phyloP scores from a whole-genome alignment of 2,797 vertebrate genomes.

The Etheostoma perlongum region DNA sequence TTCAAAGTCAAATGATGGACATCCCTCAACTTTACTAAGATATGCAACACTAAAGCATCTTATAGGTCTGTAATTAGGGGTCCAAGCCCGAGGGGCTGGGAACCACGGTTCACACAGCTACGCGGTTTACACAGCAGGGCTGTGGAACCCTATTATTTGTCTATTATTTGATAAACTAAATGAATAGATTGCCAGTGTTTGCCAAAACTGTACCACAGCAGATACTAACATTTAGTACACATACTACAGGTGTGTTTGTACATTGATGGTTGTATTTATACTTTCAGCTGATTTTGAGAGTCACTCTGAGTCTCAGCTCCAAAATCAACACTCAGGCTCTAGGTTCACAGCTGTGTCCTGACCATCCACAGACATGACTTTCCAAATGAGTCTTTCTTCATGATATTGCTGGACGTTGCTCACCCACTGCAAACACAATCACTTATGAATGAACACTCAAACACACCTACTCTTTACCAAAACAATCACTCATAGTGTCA shows the following conservation, averaged over 20 bases:
- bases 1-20: neutral
- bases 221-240: neutral
- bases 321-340: slow-evolving; percentile 36
- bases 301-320: slow-evolving; percentile 21
- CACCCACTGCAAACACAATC: neutral
- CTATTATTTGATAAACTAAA: neutral
- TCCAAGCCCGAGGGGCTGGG: too few species aligned
- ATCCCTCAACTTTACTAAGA: neutral
- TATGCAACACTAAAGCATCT: neutral
- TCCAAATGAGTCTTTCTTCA: slow-evolving; percentile 64
- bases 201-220: neutral
- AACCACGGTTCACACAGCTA: too few species aligned
- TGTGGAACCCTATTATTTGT: too few species aligned
- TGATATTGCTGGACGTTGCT: slow-evolving; percentile 22
- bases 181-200: neutral
- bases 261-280: neutral
- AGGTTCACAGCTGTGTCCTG: slow-evolving; percentile 70
- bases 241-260: neutral
- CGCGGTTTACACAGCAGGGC: too few species aligned
- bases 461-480: neutral
- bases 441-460: neutral
- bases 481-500: neutral
- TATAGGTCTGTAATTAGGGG: neutral
- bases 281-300: neutral
- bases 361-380: slow-evolving; percentile 48